A percentile compares a stretch with the other conserved stretches of the same genome.
These are phyloP conservation scores for Rhipidura dahli DNA, from an alignment of 2,113 vertebrate species.

Conservation along the genomic window DNA sequence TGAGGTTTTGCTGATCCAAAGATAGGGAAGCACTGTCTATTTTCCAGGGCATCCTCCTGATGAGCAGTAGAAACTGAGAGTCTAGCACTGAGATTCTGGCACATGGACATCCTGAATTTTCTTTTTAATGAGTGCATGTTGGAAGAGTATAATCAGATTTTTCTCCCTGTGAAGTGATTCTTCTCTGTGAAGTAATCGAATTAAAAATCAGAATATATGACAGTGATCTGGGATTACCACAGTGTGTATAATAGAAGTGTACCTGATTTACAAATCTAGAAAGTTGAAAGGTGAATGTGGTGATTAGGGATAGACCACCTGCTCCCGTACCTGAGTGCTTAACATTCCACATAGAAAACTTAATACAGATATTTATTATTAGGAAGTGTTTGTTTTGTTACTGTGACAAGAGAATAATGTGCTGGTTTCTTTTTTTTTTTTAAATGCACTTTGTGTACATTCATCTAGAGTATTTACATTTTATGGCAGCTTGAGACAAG, in stretches of 20 bases:
- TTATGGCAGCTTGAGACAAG: not conserved
- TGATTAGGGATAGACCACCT: not conserved
- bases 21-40: not conserved
- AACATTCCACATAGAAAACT: not conserved
- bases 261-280: not conserved
- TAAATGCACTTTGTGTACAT: not conserved
- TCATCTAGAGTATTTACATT: constrained; percentile 33
- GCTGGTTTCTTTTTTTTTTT: not conserved
- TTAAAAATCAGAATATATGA: not conserved
- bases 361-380: not conserved
- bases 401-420: not conserved
- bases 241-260: not conserved
- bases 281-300: not conserved
- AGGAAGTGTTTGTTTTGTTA: constrained; percentile 1
- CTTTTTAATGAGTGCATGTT: not conserved
- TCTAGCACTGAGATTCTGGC: not conserved
- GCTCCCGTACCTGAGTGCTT: not conserved
- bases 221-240: not conserved
- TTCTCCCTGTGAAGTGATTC: not conserved
- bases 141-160: not conserved
- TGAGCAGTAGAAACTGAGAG: not conserved
- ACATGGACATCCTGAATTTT: not conserved
- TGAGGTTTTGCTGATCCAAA: not conserved
- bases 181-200: not conserved
- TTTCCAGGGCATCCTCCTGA: not conserved